Evolutionary conservation across 37 sponge, comb jelly and placozoan genomes (phyloP), one percentile per base, ranked within the genome.

Genomic region (Lycopodina hypogea): DNA sequence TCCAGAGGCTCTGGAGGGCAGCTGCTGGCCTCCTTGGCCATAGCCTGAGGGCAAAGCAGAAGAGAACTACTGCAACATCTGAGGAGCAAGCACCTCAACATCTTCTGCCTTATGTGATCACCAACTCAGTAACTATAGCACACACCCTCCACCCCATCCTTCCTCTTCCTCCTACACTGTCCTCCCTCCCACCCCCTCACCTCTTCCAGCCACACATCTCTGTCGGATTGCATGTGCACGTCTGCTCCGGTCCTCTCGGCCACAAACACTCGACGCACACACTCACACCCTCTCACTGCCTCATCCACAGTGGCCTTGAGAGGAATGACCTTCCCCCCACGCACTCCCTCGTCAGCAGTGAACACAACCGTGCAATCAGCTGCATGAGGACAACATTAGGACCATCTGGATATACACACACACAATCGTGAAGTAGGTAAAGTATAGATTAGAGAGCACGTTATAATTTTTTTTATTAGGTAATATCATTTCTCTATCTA

Each of bases 261-360:
- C 55, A 94, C 88, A 78, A 93, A 90, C 45, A 94, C 89, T 42
- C 86, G 82, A 56, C 68, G 34, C 36, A 92, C 90, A 85, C 86
- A 84, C 9, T 86, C 87, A 36, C 78, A 77, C 8, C 84, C 85
- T n/a, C 66, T 65, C 26, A 93, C 81, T 36, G 99, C 99, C n/a
- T 83, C 76, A 57, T 98, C 95, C 62, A 95, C 96, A 39, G 81
- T 93, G 36, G 56, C 62, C 84, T 98, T 95, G 52, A 98, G 87
- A 24, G 89, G 86, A 53, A 98, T 84, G 29, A 67, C 56, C 86
- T 98, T 98, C 17, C 94, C 94, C 18, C 96, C 99, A 84, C 99
- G 67, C 24, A 90, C 66, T 3, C 86, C 93, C 59, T 95, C 83
- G 45, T 98, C 96, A 57, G 92, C 79, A 59, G 95, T 97, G 18